Evolutionary conservation across 2,888 invertebrate species (phyloP).

Genomic region (Ethmia dodecea): DNA sequence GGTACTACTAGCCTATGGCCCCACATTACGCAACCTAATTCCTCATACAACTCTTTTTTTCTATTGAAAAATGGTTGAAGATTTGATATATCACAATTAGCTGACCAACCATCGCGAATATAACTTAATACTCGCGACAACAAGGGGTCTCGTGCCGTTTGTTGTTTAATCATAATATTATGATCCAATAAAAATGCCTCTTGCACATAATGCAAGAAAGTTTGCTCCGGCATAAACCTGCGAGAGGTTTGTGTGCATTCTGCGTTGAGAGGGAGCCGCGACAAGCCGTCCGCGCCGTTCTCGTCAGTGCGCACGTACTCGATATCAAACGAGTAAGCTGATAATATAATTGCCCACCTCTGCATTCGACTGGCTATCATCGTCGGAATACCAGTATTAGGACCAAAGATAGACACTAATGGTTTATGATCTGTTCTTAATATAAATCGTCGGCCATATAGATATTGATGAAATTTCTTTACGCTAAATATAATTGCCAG

Average conservation of each 20-base stretch:
- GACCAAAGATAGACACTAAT: slow-evolving; percentile 20
- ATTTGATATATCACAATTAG: not conserved
- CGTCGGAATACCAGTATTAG: slow-evolving; percentile 16
- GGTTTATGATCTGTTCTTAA: slow-evolving; percentile 24
- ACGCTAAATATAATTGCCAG: too few species aligned
- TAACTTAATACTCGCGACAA: slow-evolving; percentile 13
- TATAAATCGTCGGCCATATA: slow-evolving; percentile 8
- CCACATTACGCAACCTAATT: slow-evolving; percentile 13
- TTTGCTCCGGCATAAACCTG: slow-evolving; percentile 6
- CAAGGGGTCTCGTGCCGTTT: slow-evolving; percentile 7
- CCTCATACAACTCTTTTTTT: slow-evolving; percentile 22
- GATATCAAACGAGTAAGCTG: too few species aligned
- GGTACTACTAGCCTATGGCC: too few species aligned
- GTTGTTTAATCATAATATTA: slow-evolving; percentile 9
- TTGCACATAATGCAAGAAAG: slow-evolving; percentile 3
- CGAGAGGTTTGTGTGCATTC: too few species aligned
- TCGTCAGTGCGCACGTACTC: slow-evolving; percentile 14
- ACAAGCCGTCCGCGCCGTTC: slow-evolving; percentile 6
- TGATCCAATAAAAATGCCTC: too few species aligned
- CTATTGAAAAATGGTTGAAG: too few species aligned
- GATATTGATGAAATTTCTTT: too few species aligned
- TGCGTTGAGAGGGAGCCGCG: slow-evolving; percentile 11
- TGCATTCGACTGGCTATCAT: slow-evolving; percentile 19
- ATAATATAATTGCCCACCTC: too few species aligned
- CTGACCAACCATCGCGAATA: slow-evolving; percentile 20